Percentiles rank a stretch among this genome's conserved stretches.
phyloP scores from a whole-genome alignment of 2,797 vertebrate species.

The Lepidocolaptes lacrymiger region DNA sequence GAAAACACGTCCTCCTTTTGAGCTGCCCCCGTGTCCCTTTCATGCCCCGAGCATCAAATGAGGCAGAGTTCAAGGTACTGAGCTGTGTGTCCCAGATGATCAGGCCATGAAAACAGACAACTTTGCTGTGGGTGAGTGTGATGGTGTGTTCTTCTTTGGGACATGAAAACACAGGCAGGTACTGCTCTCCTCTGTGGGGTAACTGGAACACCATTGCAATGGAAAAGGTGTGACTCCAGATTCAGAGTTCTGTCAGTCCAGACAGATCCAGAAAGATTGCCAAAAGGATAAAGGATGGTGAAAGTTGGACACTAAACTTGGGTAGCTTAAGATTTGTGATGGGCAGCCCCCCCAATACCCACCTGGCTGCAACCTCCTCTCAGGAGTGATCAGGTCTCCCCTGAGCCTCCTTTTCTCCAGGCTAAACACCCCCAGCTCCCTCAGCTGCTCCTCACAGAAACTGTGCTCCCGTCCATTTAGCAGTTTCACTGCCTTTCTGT shows the following conservation, averaged over 20 bases:
- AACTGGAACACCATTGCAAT: not conserved
- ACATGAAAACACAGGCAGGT: not conserved
- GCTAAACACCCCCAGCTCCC: not conserved
- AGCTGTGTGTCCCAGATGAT: not conserved
- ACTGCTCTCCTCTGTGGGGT: rapidly evolving
- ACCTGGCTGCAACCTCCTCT: no score
- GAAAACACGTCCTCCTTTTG: not conserved
- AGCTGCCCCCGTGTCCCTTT: not conserved
- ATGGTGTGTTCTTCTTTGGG: not conserved
- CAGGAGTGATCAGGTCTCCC: not conserved
- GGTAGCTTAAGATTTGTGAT: not conserved
- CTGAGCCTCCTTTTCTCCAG: not conserved
- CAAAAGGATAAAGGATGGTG: not conserved
- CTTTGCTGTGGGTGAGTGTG: not conserved
- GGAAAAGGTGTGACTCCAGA: not conserved
- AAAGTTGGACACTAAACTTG: not conserved
- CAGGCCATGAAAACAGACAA: not conserved
- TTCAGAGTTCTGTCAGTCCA: not conserved
- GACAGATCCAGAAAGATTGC: not conserved
- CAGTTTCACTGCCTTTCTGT: not conserved
- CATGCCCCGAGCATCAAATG: not conserved
- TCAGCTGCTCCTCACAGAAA: not conserved
- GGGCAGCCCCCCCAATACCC: no score
- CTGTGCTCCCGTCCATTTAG: not conserved
- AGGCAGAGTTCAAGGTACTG: not conserved